Evolutionary conservation across 1,140 invertebrate genomes (phyloP).

Genomic region (Drosophila sturtevanti): DNA sequence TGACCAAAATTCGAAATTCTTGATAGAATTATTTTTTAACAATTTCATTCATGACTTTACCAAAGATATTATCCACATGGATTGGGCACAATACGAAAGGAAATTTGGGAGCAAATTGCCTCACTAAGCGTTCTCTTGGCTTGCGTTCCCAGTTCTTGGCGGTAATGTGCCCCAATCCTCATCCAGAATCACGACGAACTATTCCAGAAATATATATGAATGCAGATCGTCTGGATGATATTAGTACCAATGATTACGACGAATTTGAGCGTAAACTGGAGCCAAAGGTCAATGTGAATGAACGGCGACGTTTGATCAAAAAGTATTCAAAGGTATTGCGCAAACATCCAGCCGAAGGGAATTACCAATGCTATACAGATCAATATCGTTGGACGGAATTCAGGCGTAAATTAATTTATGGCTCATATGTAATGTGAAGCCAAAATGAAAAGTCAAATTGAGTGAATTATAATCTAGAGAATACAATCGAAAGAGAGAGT

Average conservation of each 20-base stretch:
- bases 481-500: not conserved
- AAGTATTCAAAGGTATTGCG: not conserved
- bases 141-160: not conserved
- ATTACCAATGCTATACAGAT: not conserved
- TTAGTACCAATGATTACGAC: too few species aligned
- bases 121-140: not conserved
- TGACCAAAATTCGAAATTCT: not conserved
- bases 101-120: not conserved
- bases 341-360: not conserved
- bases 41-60: not conserved
- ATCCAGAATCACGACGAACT: constrained; percentile 38
- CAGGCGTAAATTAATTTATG: constrained; percentile 32
- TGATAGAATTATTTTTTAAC: not conserved
- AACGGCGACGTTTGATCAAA: not conserved
- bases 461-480: not conserved
- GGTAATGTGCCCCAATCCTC: not conserved
- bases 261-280: not conserved
- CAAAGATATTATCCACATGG: not conserved
- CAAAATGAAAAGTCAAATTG: not conserved
- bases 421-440: constrained; percentile 14
- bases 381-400: constrained; percentile 35
- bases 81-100: not conserved
- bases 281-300: not conserved
- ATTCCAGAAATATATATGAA: constrained; percentile 16
- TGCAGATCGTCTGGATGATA: not conserved